phyloP scores from a whole-genome alignment of 2,797 vertebrate species.

The Melanotaenia parkinsoni region DNA sequence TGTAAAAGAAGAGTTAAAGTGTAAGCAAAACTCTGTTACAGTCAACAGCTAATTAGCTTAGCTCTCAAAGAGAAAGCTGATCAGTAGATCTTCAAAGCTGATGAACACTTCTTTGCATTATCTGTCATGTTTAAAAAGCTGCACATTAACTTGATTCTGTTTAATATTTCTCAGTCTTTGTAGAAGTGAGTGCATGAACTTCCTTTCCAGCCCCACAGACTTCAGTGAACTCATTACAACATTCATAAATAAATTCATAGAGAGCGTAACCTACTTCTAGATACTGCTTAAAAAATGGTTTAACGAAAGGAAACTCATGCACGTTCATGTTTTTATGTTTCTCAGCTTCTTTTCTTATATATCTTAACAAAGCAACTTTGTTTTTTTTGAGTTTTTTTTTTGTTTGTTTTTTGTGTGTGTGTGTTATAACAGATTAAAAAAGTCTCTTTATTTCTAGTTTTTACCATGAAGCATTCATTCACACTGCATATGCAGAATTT shows the following conservation, averaged over 20 bases:
- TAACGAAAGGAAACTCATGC: neutral
- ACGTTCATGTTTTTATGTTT: fast-evolving
- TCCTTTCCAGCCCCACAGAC: neutral
- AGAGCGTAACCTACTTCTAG: neutral
- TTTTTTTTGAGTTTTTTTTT: neutral
- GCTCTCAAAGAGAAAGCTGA: neutral
- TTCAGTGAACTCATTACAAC: neutral
- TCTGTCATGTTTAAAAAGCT: neutral
- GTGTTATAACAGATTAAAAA: neutral
- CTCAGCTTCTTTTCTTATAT: neutral
- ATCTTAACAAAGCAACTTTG: too few relatives aligned
- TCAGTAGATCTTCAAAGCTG: neutral
- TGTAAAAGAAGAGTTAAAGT: neutral
- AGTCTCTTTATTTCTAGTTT: neutral
- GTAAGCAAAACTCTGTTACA: too few relatives aligned
- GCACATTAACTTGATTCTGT: neutral
- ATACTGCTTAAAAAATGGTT: neutral
- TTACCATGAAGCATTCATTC: neutral
- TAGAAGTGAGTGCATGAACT: neutral
- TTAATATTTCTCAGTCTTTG: neutral
- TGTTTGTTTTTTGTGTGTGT: too few relatives aligned
- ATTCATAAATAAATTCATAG: neutral
- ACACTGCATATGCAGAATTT: neutral
- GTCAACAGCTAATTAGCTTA: neutral
- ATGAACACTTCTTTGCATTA: neutral